phyloP scores from a whole-genome alignment of 2,797 vertebrate genomes.

The Tokudaia tokunoshimensis region DNA sequence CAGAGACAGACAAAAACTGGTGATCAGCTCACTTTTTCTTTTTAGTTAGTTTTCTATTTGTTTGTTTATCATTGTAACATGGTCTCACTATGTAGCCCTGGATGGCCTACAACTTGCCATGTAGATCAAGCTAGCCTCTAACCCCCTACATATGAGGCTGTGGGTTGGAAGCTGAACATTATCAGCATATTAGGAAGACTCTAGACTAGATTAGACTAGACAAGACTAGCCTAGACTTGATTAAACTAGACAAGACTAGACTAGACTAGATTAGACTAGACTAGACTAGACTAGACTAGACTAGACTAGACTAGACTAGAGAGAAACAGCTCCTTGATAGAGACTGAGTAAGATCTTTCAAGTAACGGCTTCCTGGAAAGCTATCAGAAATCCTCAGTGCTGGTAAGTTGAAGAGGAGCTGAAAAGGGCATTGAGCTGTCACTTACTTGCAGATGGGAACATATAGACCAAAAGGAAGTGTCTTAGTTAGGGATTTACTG shows the following conservation, averaged over 20 bases:
- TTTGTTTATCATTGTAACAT: neutral
- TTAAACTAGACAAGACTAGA: neutral
- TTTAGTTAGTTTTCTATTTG: neutral
- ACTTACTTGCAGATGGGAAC: neutral
- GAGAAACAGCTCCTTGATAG: neutral
- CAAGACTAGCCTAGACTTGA: neutral
- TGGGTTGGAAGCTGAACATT: neutral
- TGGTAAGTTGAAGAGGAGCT: neutral
- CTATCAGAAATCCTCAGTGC: neutral
- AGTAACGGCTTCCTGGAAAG: neutral
- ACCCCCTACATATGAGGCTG: neutral
- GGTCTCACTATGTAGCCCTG: neutral
- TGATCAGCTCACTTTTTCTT: neutral
- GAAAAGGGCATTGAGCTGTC: rapidly evolving
- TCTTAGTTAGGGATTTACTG: too few relatives aligned
- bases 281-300: neutral
- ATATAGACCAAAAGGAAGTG: neutral
- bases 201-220: neutral
- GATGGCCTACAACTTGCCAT: neutral
- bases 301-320: neutral
- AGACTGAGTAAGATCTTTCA: neutral
- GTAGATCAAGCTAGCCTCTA: neutral
- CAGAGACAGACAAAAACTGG: neutral
- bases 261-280: neutral
- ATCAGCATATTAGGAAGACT: neutral